A percentile compares a stretch with the other conserved stretches of the same genome.
phyloP scores from a whole-genome alignment of 2,888 invertebrate genomes.

The Allolobophora icterica region DNA sequence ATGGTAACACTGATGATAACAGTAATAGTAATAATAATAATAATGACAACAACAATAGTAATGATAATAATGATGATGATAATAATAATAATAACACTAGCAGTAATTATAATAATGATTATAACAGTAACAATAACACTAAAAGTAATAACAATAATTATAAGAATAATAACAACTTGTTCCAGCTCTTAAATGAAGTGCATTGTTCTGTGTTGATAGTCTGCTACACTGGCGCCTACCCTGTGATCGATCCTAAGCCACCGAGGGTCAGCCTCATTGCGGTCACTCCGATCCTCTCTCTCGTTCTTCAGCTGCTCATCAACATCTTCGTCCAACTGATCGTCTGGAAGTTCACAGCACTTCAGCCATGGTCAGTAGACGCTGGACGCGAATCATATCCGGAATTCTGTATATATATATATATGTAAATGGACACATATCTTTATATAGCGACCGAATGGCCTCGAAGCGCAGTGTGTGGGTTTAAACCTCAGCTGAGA shows the following conservation, averaged over 20 bases:
- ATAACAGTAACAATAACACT: neutral
- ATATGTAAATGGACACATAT: no score
- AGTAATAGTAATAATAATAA: no score
- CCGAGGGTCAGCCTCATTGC: constrained; percentile 79
- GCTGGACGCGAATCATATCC: neutral
- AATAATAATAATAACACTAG: no score
- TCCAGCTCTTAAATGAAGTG: neutral
- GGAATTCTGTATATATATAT: neutral
- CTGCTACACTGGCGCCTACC: constrained; percentile 78
- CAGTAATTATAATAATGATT: neutral
- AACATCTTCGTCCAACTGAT: constrained; percentile 72
- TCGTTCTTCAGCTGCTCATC: constrained; percentile 74
- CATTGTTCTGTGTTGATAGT: constrained; percentile 63
- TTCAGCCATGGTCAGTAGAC: constrained; percentile 73
- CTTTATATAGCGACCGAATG: no score
- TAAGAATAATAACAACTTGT: neutral
- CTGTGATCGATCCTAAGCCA: constrained; percentile 70
- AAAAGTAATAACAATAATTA: neutral
- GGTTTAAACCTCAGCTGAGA: no score
- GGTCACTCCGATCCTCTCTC: constrained; percentile 73
- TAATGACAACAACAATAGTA: no score
- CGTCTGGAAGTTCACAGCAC: constrained; percentile 71
- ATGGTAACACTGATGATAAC: no score
- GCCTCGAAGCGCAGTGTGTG: no score
- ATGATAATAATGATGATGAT: neutral